Base-by-base conservation (phyloP, 1,140 invertebrate genomes). In the Camponotus vicinus region DNA sequence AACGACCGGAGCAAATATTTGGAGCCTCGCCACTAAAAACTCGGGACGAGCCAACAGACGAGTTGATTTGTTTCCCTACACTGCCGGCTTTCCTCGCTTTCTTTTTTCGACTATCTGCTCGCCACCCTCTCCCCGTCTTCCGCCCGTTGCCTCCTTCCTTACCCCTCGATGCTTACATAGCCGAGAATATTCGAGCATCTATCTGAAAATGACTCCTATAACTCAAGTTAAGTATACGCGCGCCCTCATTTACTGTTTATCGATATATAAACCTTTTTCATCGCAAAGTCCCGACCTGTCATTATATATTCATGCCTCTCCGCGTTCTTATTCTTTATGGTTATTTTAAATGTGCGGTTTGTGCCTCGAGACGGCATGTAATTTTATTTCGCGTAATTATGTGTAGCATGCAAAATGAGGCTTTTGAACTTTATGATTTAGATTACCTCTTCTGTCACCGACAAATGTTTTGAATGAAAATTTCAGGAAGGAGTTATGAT, bases 21-120 rank as follows among this genome's bases (percentile, higher is more conserved):
- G 95, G 94, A 95, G 92, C 92, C 91, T 91, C 91, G 95, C 94
- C 94, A 95, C 93, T 95, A 95, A 95, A 95, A 94, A 95, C 92
- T 95, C 92, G 92, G 93, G 91, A 86, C 94, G 91, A 94, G 94
- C 94, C 94, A 95, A 93, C 92, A 90, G 92, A 93, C 92, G 88
- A 94, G 92, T 94, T 94, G 95, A 95, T 95, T 95, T 95, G 94
- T 94, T 95, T 93, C 91, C 91, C 91, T 92, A 93, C 91, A 92
- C 93, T 93, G 88, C 86, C 91, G 27, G 88, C 89, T 82, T 89
- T 91, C 88, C 70, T 88, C 84, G 45, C 42, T 45, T 86, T 87
- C 82, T 87, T 88, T 88, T 86, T 88, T 88, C 61, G 27, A 66
- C 63, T 85, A 80, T 87, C 80, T 37, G 37, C 57, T 61, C 70